A percentile compares a stretch with the other conserved stretches of the same genome.
phyloP scores from a whole-genome alignment of 2,113 vertebrate genomes.

The Fulmarus glacialis region DNA sequence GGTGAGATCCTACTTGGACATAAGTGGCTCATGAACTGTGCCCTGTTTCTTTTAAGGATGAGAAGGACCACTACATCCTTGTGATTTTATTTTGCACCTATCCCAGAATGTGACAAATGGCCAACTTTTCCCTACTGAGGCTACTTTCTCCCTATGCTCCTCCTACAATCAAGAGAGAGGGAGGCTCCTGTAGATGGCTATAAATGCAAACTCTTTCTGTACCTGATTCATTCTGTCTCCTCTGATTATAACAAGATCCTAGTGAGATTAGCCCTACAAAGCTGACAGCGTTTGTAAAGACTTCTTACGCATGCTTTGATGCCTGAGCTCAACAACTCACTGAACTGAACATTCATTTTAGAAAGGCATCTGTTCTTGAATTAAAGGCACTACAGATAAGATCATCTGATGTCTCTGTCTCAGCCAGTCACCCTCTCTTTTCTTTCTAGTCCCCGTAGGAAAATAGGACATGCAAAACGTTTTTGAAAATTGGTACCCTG shows the following conservation, averaged over 20 bases:
- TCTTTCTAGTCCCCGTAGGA: background rate
- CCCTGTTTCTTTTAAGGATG: background rate
- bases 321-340: background rate
- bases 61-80: background rate
- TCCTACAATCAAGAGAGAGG: background rate
- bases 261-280: background rate
- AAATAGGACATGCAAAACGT: background rate
- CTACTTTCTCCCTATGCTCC: background rate
- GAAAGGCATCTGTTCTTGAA: background rate
- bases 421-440: background rate
- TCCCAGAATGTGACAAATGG: background rate
- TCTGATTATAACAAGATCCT: background rate
- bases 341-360: background rate
- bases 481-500: background rate
- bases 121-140: background rate
- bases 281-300: background rate
- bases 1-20: rapidly evolving
- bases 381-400: background rate
- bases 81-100: background rate
- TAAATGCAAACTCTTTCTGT: background rate
- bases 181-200: background rate
- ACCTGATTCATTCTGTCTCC: background rate
- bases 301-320: background rate
- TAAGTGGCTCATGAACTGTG: background rate
- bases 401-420: background rate